phyloP scores from a whole-genome alignment of 2,888 invertebrate genomes.

The Ctenicera cuprea region DNA sequence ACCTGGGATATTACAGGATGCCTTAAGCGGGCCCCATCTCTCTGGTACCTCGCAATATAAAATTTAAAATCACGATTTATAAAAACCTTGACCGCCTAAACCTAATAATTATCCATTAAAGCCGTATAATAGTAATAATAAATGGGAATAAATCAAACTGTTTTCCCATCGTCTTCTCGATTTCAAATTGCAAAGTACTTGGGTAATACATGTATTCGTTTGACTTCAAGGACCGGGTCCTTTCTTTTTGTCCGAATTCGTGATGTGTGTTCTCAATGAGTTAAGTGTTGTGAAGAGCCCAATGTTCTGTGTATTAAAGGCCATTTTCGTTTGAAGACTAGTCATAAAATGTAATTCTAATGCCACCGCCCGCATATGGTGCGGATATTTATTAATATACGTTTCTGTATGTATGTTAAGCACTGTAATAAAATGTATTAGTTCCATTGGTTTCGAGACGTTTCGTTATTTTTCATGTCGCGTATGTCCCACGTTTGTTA shows the following conservation, averaged over 20 bases:
- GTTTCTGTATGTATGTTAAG: constrained; percentile 47
- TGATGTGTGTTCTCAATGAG: constrained; percentile 57
- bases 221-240: constrained; percentile 56
- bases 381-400: constrained; percentile 46
- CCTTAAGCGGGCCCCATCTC: constrained; percentile 54
- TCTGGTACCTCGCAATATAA: constrained; percentile 29
- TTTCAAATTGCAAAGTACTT: constrained; percentile 37
- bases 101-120: constrained; percentile 50
- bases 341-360: constrained; percentile 42
- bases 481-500: not conserved
- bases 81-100: constrained; percentile 55
- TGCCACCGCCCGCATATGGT: constrained; percentile 47
- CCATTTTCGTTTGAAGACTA: constrained; percentile 25
- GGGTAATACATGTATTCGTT: constrained; percentile 54
- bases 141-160: constrained; percentile 46
- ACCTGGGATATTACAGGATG: constrained; percentile 37
- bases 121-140: constrained; percentile 33
- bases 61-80: constrained; percentile 47
- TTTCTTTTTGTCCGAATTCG: constrained; percentile 57
- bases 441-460: constrained; percentile 32
- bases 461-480: not conserved
- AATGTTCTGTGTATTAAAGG: constrained; percentile 16
- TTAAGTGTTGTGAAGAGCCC: constrained; percentile 27
- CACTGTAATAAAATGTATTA: constrained; percentile 41
- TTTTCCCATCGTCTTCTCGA: constrained; percentile 44